These are phyloP conservation scores for Megalops atlanticus DNA, from an alignment of 2,113 vertebrate genomes.

Conservation along the genomic window DNA sequence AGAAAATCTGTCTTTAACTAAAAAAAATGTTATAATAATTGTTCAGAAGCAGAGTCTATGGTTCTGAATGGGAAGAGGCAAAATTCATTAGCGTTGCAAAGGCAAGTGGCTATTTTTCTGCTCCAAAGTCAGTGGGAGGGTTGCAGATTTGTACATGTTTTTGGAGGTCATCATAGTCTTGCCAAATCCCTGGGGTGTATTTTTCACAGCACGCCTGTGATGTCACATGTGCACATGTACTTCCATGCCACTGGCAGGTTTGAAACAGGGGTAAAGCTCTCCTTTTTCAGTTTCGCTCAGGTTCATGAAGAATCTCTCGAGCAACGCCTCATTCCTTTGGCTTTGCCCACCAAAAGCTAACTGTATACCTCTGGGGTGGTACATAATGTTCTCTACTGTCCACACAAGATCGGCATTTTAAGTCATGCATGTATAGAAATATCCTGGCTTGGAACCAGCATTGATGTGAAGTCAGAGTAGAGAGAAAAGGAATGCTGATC, in stretches of 20 bases:
- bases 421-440: constrained; percentile 20
- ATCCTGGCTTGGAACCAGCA: constrained; percentile 16
- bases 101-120: neutral
- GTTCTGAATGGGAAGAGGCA: neutral
- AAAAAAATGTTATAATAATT: too few species aligned
- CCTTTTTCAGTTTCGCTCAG: neutral
- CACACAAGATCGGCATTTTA: neutral
- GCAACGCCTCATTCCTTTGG: neutral
- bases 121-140: neutral
- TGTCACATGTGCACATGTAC: neutral
- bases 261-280: neutral
- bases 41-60: neutral
- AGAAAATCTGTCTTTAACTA: too few species aligned
- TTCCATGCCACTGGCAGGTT: neutral
- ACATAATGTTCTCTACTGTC: neutral
- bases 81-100: neutral
- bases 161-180: neutral
- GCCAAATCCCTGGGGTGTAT: neutral
- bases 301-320: neutral
- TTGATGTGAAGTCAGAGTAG: constrained; percentile 19
- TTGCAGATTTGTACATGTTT: neutral
- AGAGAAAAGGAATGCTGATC: neutral
- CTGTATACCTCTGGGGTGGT: neutral
- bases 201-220: neutral
- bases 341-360: neutral